Evolutionary conservation across 2,888 invertebrate genomes (phyloP).

Genomic region (Pristionchus fissidentatus): DNA sequence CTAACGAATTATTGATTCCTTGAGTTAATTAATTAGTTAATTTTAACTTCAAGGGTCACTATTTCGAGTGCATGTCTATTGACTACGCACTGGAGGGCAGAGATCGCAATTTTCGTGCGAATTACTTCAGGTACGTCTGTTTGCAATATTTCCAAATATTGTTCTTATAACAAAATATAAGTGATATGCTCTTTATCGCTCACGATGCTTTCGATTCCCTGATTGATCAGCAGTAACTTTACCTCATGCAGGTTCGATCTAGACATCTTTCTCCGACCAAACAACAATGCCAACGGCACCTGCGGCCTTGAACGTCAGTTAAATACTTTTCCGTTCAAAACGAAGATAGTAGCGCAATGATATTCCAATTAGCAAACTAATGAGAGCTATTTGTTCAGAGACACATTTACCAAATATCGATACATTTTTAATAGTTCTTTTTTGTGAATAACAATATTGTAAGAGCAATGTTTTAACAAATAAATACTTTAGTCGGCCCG

Average conservation of each 20-base stretch:
- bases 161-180: too few species aligned
- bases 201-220: not conserved
- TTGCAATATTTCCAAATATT: too few species aligned
- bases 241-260: not conserved
- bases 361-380: too few species aligned
- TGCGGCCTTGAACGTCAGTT: not conserved
- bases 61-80: not conserved
- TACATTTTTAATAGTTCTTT: too few species aligned
- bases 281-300: not conserved
- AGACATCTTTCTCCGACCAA: not conserved
- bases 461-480: not conserved
- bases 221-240: not conserved
- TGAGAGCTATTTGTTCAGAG: too few species aligned
- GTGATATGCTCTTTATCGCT: too few species aligned
- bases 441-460: too few species aligned
- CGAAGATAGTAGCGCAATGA: too few species aligned
- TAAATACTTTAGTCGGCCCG: not conserved
- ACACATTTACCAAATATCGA: too few species aligned
- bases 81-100: slow-evolving; percentile 2
- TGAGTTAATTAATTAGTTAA: too few species aligned
- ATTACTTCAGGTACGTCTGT: slow-evolving; percentile 10
- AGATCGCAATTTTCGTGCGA: not conserved
- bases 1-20: too few species aligned
- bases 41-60: too few species aligned
- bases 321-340: not conserved